Evolutionary conservation across 2,797 vertebrate genomes (phyloP).

Genomic region (Trichosurus vulpecula): DNA sequence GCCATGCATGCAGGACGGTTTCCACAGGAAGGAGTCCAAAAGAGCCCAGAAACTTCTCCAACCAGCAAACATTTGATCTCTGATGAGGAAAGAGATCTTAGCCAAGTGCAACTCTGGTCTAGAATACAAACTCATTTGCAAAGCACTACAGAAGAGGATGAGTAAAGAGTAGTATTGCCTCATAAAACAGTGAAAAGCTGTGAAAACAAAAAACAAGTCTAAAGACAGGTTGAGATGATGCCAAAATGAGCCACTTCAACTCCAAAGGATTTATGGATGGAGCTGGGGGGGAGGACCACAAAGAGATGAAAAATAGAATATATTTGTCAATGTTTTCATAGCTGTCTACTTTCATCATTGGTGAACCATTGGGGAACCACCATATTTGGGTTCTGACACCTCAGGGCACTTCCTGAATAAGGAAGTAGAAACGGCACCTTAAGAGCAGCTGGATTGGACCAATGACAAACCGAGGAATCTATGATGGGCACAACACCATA

Average conservation of each 20-base stretch:
- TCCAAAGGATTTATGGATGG: not conserved
- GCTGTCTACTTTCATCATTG: not conserved
- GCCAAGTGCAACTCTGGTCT: not conserved
- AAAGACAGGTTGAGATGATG: not conserved
- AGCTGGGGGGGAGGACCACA: not conserved
- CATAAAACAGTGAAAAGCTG: not conserved
- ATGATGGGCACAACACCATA: not conserved
- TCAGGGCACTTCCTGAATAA: not conserved
- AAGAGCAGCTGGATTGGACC: not conserved
- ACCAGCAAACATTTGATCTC: not conserved
- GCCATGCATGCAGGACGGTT: too few relatives aligned
- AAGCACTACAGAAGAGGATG: not conserved
- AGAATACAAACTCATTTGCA: not conserved
- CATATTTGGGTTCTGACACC: not conserved
- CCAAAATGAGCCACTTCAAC: not conserved
- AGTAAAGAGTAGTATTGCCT: not conserved
- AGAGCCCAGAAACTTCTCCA: not conserved
- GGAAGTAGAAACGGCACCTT: not conserved
- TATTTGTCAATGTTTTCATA: not conserved
- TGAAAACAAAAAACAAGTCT: not conserved
- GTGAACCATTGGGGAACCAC: not conserved
- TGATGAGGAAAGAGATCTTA: not conserved
- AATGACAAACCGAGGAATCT: not conserved
- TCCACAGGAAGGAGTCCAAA: not conserved
- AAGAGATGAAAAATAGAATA: not conserved